Evolutionary conservation across 1,140 invertebrate genomes (phyloP).

Genomic region (Scylla paramamosain): DNA sequence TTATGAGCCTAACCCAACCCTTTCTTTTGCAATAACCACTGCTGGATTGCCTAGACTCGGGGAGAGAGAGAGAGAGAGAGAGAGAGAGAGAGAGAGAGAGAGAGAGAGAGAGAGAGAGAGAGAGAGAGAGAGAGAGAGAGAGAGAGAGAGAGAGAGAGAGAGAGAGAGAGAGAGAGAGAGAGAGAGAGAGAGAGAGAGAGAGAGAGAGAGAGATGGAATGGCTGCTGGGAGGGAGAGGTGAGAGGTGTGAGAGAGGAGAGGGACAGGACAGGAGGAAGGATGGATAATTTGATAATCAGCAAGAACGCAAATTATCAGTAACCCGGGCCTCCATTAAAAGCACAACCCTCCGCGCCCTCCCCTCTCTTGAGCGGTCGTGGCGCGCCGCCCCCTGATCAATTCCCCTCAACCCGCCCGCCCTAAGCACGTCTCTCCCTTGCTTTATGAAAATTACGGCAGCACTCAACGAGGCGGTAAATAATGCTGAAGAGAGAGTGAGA

Average conservation of each 20-base stretch:
- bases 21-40: not conserved
- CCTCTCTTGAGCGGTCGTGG: not conserved
- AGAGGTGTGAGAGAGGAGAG: not conserved
- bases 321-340: conserved; percentile 10
- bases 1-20: not conserved
- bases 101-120: conserved; percentile 42
- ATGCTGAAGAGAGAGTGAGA: conserved; percentile 30
- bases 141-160: not conserved
- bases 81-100: conserved; percentile 40
- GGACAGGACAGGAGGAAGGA: not conserved
- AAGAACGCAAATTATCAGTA: conserved; percentile 57
- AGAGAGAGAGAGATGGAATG: conserved; percentile 12
- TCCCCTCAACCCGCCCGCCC: not conserved
- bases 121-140: conserved; percentile 38
- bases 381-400: conserved; percentile 16
- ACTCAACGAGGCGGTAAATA: conserved; percentile 41
- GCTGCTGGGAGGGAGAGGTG: not conserved
- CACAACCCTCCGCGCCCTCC: not conserved
- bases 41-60: not conserved
- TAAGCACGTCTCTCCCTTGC: conserved; percentile 22
- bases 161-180: not conserved
- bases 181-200: conserved; percentile 31
- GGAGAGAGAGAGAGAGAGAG: conserved; percentile 13
- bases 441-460: conserved; percentile 34
- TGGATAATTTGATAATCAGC: conserved; percentile 51